A percentile compares a stretch with the other conserved stretches of the same genome.
Conservation (phyloP, 1,140 invertebrate species). For the Orius insidiosus region DNA sequence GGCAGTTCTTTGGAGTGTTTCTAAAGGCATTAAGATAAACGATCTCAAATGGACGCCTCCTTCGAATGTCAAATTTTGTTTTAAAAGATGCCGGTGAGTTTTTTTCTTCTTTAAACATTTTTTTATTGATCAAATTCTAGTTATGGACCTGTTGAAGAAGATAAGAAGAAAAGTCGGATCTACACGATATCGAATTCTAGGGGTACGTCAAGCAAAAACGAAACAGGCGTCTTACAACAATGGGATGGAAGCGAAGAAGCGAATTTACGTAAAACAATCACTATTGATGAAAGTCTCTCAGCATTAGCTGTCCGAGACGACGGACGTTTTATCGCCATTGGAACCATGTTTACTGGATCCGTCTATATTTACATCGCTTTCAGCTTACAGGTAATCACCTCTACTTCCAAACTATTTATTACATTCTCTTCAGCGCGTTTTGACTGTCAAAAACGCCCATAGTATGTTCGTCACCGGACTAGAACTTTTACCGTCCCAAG, state of each 20-base stretch:
- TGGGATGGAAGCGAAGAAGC: constrained; percentile 43
- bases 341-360: constrained; percentile 80
- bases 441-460: constrained; percentile 68
- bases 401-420: not conserved
- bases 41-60: constrained; percentile 53
- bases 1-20: constrained; percentile 60
- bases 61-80: constrained; percentile 21
- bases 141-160: constrained; percentile 49
- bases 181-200: constrained; percentile 71
- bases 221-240: constrained; percentile 33
- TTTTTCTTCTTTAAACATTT: constrained; percentile 17
- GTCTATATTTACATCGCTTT: constrained; percentile 82
- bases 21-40: constrained; percentile 39
- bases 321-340: constrained; percentile 77
- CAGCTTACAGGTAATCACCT: constrained; percentile 57
- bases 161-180: constrained; percentile 42
- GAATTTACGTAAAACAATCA: constrained; percentile 31
- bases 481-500: constrained; percentile 46
- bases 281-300: constrained; percentile 56
- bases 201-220: constrained; percentile 41
- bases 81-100: constrained; percentile 22
- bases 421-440: constrained; percentile 42
- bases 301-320: constrained; percentile 77
- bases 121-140: constrained; percentile 27
- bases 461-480: constrained; percentile 88